Evolutionary conservation across 2,113 vertebrate species (phyloP).

Genomic region (Eclectus roratus): DNA sequence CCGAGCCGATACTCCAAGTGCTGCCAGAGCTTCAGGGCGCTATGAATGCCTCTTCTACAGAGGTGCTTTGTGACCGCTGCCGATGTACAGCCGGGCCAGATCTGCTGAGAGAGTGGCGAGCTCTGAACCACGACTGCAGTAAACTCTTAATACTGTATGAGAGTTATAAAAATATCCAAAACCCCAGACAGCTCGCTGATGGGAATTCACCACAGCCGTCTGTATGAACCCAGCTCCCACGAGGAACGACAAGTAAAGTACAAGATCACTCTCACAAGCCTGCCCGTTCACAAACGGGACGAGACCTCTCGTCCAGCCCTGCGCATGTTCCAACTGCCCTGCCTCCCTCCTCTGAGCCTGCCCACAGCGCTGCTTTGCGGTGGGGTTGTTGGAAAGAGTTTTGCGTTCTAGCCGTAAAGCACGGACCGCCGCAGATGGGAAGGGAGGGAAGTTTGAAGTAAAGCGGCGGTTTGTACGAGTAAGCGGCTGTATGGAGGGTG

Average conservation of each 20-base stretch:
- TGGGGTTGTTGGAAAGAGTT: fast-evolving
- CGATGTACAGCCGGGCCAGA: background rate
- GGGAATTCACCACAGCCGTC: background rate
- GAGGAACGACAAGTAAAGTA: no score
- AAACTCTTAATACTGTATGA: background rate
- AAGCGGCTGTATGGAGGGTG: background rate
- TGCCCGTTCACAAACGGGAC: fast-evolving
- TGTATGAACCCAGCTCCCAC: background rate
- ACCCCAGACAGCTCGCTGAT: fast-evolving
- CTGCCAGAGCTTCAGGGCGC: fast-evolving
- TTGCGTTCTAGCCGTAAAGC: background rate
- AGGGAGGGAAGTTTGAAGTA: background rate
- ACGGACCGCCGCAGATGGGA: background rate
- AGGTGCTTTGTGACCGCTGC: fast-evolving
- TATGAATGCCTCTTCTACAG: background rate
- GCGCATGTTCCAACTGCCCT: background rate
- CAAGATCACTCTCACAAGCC: fast-evolving
- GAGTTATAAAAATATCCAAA: no score
- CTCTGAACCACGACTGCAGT: background rate
- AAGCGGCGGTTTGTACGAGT: fast-evolving
- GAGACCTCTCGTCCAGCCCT: fast-evolving
- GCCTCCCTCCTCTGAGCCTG: background rate
- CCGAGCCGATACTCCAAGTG: fast-evolving
- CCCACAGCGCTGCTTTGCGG: background rate
- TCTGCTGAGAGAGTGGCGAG: background rate